Conservation (phyloP, 2,888 invertebrate species). For the Hydriomena furcata region DNA sequence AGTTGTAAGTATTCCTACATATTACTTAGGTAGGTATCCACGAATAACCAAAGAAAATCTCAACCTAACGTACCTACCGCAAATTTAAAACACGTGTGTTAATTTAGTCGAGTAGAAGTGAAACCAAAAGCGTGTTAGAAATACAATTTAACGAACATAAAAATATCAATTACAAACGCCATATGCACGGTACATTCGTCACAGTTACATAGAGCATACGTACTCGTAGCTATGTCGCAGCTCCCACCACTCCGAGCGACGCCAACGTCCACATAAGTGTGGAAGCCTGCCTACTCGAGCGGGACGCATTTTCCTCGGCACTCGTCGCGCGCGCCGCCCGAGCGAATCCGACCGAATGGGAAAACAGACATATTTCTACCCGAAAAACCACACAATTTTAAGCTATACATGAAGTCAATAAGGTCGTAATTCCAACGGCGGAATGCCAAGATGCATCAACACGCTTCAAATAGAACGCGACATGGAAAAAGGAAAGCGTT, state of each 20-base stretch:
- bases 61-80: constrained; percentile 12
- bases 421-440: constrained; percentile 38
- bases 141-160: constrained; percentile 64
- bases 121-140: constrained; percentile 38
- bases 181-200: constrained; percentile 30
- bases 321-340: constrained; percentile 71
- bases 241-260: constrained; percentile 21
- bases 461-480: constrained; percentile 80
- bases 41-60: constrained; percentile 3
- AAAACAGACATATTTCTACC: constrained; percentile 69
- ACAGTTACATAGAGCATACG: constrained; percentile 30
- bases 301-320: constrained; percentile 60
- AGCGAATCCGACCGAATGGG: constrained; percentile 77
- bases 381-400: not conserved
- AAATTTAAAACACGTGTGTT: constrained; percentile 24
- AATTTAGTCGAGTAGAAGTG: constrained; percentile 32
- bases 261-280: constrained; percentile 25
- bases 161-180: constrained; percentile 68
- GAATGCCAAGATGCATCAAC: constrained; percentile 61
- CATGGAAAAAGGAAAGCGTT: constrained; percentile 78
- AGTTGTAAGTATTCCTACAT: too few species aligned
- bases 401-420: not conserved
- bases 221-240: constrained; percentile 20
- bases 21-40: not conserved
- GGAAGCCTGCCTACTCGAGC: constrained; percentile 50